Evolutionary conservation across 2,113 vertebrate species (phyloP).

Genomic region (Nanger granti): DNA sequence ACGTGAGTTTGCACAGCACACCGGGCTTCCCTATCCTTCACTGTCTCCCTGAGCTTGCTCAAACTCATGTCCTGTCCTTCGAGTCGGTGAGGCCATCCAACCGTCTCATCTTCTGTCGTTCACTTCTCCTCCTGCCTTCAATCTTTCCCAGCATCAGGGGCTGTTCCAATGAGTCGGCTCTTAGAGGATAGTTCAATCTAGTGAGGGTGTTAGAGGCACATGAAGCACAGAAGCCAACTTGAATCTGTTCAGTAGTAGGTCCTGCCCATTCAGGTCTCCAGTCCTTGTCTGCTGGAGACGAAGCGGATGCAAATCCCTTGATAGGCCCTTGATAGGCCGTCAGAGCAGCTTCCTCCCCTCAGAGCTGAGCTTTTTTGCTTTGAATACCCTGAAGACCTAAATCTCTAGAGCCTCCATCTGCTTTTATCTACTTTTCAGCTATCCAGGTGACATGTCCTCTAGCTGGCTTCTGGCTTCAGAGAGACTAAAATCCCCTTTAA

Average conservation of each 20-base stretch:
- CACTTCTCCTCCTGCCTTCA: not conserved
- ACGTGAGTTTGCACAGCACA: not conserved
- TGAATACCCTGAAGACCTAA: not conserved
- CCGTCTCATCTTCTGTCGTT: not conserved
- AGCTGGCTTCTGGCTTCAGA: not conserved
- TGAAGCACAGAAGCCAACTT: not conserved
- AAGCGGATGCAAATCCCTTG: not conserved
- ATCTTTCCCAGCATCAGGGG: not conserved
- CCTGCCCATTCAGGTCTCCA: not conserved
- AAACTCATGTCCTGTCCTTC: not conserved
- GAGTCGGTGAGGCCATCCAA: not conserved
- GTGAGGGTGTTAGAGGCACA: accelerated
- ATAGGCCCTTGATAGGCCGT: not conserved
- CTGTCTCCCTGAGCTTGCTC: not conserved
- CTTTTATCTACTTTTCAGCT: not conserved
- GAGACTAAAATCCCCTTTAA: not conserved
- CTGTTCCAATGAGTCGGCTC: not conserved
- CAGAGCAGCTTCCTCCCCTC: not conserved
- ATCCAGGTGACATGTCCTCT: not conserved
- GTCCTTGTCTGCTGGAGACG: not conserved
- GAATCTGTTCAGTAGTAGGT: not conserved
- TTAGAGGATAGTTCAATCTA: not conserved
- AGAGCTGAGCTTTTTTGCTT: not conserved
- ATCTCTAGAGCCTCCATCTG: not conserved
- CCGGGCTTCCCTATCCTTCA: not conserved